Evolutionary conservation across 2,113 vertebrate genomes (phyloP), one percentile per base, ranked within the genome.

Genomic region (Podarcis raffonei): DNA sequence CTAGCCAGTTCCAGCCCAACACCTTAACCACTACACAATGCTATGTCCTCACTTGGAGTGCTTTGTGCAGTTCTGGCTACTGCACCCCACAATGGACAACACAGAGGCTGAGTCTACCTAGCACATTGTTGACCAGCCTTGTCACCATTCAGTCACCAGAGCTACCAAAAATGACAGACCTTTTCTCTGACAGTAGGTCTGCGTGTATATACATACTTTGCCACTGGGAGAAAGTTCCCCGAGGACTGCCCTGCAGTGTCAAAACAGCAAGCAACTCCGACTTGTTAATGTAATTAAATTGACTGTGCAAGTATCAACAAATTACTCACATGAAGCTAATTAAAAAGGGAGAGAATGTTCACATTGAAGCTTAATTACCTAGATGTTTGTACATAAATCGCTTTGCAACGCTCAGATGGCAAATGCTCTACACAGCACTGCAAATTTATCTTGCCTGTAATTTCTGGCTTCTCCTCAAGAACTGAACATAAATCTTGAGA

Each of bases 271-370:
- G 18, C 42, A 81, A 37, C 15, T 37, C 42, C 35, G 4, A 23
- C 27, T 57, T 27, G 27, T 66, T 80, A 20, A 80, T 75, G 68
- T 65, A 62, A 83, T 88, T 76, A 83, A 83, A 88, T 16, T 35
- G 57, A 59, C 80, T 83, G 57, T 76, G 57, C 57, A 88, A 76
- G 65, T 27, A 35, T 16, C 80, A 23, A 75, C 80, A 88, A 48
- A 88, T 83, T 75, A 66, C 57, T 83, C 80, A 18, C 80, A 48
- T 11, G 57, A 27, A 83, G 79, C 80, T 83, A 76, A 88, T 88
- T 76, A 66, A 66, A 82, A 76, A 75, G 4, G 37, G 35, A 35
- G 27, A 16, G 57, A 76, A 76, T 20, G 30, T 32, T 83, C 20
- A 9, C 35, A 82, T 18, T 7, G 57, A 66, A 6, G 22, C 87